Base-by-base conservation (phyloP, 2,113 vertebrate genomes). In the Anguilla japonica region DNA sequence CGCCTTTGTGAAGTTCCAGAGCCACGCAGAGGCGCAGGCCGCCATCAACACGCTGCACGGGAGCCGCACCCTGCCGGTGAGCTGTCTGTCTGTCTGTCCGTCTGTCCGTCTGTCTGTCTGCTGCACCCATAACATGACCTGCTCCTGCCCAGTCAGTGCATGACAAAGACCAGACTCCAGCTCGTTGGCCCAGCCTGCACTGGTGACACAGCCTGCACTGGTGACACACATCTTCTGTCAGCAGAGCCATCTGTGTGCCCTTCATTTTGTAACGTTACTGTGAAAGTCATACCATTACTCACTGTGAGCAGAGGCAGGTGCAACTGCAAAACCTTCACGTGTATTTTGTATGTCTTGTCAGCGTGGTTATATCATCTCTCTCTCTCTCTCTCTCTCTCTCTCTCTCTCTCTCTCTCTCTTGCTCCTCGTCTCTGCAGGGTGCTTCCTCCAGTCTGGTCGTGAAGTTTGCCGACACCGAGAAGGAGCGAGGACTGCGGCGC, bases 371-470 rank as follows among this genome's bases (percentile, higher is more conserved):
- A 53, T 6, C 8, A 53, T 53, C 40, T 26, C 57, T 41, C 46
- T 16, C 26, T 81, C 86, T 43, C 39, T 80, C 39, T 46, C 43
- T 34, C 1, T 46, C 43, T 8, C 43, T 46, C 43, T 46, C 43
- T 46, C 43, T 46, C 43, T 46, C 43, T 46, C 34, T 16, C 43
- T 46, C 43, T 56, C 71, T 82, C 34, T 60, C 81, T 22, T 4
- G 87, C 60, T 89, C 46, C 88, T 56, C 41, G 39, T 85, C 13
- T 78, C 63, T 63, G 34, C 93, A 98, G 97, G 97, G 97, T 0
- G 97, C 97, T 26, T 98, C 97, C 0, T 98, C 97, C 93, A 98
- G 97, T 91, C 96, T 98, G 91, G 97, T 98, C 95, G 97, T 98
- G 88, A 98, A 98, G 93, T 98, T 98, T 9, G 97, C 97, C 0